phyloP scores from a whole-genome alignment of 2,888 invertebrate genomes.

The Sinopyrophorus schimmeli region DNA sequence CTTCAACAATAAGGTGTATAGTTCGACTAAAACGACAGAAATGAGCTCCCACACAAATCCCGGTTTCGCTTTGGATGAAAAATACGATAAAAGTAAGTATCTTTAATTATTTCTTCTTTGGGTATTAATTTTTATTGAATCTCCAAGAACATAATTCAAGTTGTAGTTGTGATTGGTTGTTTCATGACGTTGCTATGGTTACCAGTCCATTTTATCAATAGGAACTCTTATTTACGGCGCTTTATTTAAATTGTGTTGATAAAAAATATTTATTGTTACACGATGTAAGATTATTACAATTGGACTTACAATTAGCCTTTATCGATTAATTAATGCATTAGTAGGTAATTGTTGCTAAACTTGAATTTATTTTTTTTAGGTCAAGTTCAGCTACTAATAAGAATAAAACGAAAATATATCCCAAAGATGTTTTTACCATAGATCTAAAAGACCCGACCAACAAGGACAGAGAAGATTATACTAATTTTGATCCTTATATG shows the following conservation, averaged over 20 bases:
- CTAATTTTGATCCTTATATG: slow-evolving; percentile 70
- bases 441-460: slow-evolving; percentile 36
- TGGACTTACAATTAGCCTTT: background rate
- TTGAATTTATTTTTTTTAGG: slow-evolving; percentile 1
- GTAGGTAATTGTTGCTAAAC: background rate
- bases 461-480: slow-evolving; percentile 51
- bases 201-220: background rate
- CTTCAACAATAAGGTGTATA: slow-evolving; percentile 6
- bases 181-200: slow-evolving; percentile 1
- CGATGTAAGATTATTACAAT: background rate
- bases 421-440: slow-evolving; percentile 11
- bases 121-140: background rate
- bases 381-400: background rate
- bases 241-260: background rate
- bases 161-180: background rate
- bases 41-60: slow-evolving; percentile 58
- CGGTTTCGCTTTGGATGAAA: slow-evolving; percentile 60
- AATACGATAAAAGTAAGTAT: slow-evolving; percentile 55
- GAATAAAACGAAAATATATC: background rate
- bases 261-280: background rate
- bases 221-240: background rate
- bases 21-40: slow-evolving; percentile 2
- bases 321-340: background rate
- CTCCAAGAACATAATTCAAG: background rate
- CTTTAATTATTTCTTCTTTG: background rate